Conservation (phyloP, 2,797 vertebrate genomes). For the Urosaurus nigricauda region DNA sequence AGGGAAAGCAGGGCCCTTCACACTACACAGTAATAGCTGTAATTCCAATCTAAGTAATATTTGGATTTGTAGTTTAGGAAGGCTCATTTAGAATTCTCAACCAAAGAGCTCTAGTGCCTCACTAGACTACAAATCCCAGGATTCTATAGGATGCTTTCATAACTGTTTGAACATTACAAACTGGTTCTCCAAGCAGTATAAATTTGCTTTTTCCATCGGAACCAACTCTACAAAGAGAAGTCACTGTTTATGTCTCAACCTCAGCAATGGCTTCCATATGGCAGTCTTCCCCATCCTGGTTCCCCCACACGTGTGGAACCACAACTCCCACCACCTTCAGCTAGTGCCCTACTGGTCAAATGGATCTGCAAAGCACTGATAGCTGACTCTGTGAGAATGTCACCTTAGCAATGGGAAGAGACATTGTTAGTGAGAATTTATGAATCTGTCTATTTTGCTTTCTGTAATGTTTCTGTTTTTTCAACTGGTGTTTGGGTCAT, state of each 20-base stretch:
- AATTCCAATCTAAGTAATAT: neutral
- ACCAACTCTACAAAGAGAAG: neutral
- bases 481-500: neutral
- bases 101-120: too few species aligned
- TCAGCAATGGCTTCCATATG: neutral
- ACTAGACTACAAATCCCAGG: too few species aligned
- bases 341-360: neutral
- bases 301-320: neutral
- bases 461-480: neutral
- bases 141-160: neutral
- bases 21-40: neutral
- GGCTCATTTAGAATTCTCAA: too few species aligned
- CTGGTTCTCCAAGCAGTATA: neutral
- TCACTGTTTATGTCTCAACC: neutral
- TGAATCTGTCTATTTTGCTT: neutral
- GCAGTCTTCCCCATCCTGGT: neutral
- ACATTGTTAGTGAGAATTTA: neutral
- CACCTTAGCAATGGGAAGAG: neutral
- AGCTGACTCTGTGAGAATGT: neutral
- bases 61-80: too few species aligned
- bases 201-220: neutral
- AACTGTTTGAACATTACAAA: neutral
- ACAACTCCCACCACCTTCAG: neutral
- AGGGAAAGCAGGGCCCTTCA: neutral
- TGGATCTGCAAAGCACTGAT: neutral